Percentiles rank a stretch among this genome's conserved stretches.
phyloP scores from a whole-genome alignment of 2,888 invertebrate genomes.

The Griposia aprilina region DNA sequence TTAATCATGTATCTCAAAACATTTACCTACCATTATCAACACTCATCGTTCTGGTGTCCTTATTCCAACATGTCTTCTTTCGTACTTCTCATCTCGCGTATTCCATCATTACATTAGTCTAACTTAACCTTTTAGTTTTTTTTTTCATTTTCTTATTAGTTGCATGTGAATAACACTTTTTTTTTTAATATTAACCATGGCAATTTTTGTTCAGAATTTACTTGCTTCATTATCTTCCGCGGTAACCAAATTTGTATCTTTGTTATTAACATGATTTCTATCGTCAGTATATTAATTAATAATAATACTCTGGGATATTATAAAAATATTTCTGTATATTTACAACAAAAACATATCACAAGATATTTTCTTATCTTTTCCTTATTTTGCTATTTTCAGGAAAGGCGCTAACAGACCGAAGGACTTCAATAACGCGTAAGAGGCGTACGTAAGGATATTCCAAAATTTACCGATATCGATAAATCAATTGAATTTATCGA shows the following conservation, averaged over 20 bases:
- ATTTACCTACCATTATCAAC: too few species aligned
- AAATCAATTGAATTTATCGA: constrained; percentile 29
- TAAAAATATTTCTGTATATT: too few species aligned
- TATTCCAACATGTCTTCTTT: too few species aligned
- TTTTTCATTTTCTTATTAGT: too few species aligned
- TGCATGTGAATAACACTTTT: too few species aligned
- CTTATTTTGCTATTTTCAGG: constrained; percentile 56
- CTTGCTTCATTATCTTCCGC: neutral
- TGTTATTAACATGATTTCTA: neutral
- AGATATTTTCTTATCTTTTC: constrained; percentile 15
- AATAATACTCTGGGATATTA: neutral
- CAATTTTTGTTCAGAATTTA: neutral
- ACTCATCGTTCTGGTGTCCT: too few species aligned
- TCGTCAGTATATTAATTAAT: neutral
- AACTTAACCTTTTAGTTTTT: too few species aligned
- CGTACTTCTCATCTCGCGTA: too few species aligned
- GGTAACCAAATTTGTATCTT: neutral
- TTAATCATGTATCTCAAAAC: too few species aligned
- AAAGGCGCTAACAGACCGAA: constrained; percentile 59
- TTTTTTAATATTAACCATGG: too few species aligned
- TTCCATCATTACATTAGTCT: too few species aligned
- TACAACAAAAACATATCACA: neutral
- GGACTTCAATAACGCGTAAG: constrained; percentile 57
- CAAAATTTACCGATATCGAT: constrained; percentile 49
- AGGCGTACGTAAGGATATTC: constrained; percentile 48